Evolutionary conservation across 2,113 vertebrate species (phyloP).

Genomic region (Crotalus horridus): DNA sequence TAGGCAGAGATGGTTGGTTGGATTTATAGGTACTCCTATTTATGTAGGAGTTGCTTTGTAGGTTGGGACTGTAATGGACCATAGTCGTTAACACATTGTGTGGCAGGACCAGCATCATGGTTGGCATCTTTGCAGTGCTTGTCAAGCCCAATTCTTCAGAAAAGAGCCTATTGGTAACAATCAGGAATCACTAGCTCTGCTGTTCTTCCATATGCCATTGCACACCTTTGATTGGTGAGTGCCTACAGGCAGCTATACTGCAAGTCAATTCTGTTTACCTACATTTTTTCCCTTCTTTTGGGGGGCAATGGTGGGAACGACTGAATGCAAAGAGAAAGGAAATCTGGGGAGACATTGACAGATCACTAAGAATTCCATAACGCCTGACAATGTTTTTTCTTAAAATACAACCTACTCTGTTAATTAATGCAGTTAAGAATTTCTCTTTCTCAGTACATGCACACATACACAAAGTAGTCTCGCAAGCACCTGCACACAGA

Average conservation of each 20-base stretch:
- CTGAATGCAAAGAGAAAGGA: background rate
- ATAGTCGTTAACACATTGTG: background rate
- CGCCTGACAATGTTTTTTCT: background rate
- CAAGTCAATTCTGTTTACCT: background rate
- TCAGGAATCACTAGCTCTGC: background rate
- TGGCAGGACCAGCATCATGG: background rate
- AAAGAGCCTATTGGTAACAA: background rate
- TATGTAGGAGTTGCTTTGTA: background rate
- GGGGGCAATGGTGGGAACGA: background rate
- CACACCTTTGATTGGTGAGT: background rate
- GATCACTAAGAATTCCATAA: background rate
- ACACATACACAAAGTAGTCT: background rate
- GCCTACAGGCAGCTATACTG: background rate
- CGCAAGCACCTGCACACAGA: background rate
- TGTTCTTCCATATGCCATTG: background rate
- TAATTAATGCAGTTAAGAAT: background rate
- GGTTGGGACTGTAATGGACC: background rate
- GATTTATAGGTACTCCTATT: too few relatives aligned
- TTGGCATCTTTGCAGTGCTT: background rate
- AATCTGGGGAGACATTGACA: background rate
- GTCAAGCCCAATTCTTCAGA: background rate
- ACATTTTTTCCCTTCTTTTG: background rate
- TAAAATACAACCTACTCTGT: background rate
- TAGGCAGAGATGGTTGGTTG: too few relatives aligned
- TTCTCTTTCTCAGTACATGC: background rate